A percentile compares a stretch with the other conserved stretches of the same genome.
phyloP scores from a whole-genome alignment of 2,113 vertebrate genomes.

The Mionectes macconnelli region DNA sequence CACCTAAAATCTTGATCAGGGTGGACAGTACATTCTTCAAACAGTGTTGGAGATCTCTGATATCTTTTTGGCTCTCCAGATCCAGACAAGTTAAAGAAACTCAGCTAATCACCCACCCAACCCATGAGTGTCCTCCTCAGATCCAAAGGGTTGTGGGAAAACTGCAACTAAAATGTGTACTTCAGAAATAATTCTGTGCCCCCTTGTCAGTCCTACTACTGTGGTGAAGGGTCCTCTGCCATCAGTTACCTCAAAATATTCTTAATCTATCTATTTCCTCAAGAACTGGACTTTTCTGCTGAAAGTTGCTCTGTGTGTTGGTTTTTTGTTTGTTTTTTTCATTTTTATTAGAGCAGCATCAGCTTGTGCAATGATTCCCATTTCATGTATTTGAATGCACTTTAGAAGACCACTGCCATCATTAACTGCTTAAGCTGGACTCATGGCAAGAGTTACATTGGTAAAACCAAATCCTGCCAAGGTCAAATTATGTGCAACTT shows the following conservation, averaged over 20 bases:
- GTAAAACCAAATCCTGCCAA: background rate
- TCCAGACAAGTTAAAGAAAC: background rate
- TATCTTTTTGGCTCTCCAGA: background rate
- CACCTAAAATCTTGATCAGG: background rate
- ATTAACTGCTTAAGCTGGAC: background rate
- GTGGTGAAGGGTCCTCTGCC: background rate
- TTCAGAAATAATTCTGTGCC: background rate
- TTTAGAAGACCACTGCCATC: background rate
- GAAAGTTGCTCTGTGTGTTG: background rate
- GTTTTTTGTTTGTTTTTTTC: background rate
- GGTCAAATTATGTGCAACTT: background rate
- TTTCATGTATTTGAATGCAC: background rate
- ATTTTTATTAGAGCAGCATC: background rate
- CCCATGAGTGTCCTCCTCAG: background rate
- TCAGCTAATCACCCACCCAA: background rate
- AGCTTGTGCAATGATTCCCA: background rate
- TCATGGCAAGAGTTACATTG: background rate
- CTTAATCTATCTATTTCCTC: background rate
- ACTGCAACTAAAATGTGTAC: background rate
- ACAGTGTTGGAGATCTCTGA: background rate
- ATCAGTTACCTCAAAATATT: background rate
- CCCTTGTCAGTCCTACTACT: background rate
- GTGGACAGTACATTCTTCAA: background rate
- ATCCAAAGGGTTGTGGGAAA: background rate
- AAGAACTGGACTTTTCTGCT: background rate